A percentile compares a stretch with the other conserved stretches of the same genome.
phyloP scores from a whole-genome alignment of 2,888 invertebrate species.

The Cryptus viduatorius region DNA sequence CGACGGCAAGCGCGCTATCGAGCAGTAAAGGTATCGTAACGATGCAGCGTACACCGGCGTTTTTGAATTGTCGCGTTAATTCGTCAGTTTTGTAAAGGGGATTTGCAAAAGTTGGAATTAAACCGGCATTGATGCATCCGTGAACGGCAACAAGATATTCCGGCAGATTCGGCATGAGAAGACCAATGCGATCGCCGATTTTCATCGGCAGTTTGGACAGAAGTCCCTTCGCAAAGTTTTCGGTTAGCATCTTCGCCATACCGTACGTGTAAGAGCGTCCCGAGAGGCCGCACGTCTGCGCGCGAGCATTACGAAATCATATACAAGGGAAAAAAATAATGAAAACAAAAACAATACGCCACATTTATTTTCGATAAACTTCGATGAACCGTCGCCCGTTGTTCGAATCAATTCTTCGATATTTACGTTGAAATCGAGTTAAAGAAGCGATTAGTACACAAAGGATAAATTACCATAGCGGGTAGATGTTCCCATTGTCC shows the following conservation, averaged over 20 bases:
- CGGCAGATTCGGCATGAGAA: constrained; percentile 90
- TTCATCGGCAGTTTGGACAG: constrained; percentile 86
- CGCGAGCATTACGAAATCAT: constrained; percentile 64
- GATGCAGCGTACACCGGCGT: constrained; percentile 88
- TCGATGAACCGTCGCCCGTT: not conserved
- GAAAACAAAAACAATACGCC: too few relatives aligned
- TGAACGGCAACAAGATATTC: constrained; percentile 89
- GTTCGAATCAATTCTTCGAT: not conserved
- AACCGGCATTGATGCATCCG: constrained; percentile 89
- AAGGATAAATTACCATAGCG: constrained; percentile 86
- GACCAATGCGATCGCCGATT: constrained; percentile 88
- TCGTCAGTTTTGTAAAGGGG: constrained; percentile 90
- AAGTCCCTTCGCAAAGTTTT: constrained; percentile 87
- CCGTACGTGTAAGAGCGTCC: constrained; percentile 89
- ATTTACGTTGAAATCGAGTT: not conserved
- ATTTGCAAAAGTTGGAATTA: constrained; percentile 90
- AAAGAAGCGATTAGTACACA: not conserved
- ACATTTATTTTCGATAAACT: not conserved
- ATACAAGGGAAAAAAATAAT: not conserved
- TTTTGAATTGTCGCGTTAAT: constrained; percentile 88
- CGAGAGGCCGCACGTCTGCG: constrained; percentile 89
- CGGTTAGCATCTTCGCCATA: constrained; percentile 87
- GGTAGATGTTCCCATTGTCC: constrained; percentile 87
- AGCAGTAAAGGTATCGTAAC: constrained; percentile 88
- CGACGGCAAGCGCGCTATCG: constrained; percentile 87